Evolutionary conservation across 2,888 invertebrate species (phyloP), one percentile per base, ranked within the genome.

Genomic region (Eumacrocentrus americanus): DNA sequence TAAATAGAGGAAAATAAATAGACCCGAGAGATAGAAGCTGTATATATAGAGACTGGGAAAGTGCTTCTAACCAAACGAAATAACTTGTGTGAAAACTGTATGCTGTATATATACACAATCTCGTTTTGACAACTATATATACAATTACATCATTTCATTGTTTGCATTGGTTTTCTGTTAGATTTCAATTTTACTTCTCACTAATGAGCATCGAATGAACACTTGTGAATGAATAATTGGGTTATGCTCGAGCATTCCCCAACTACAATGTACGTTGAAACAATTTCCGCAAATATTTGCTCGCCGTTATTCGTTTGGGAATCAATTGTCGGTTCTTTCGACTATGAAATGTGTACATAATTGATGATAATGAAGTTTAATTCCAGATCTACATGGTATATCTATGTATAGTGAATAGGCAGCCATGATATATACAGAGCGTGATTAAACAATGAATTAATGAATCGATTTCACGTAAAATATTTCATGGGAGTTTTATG

Each of bases 381-480:
- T 35, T 12, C 3, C 2, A 4, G n/a, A 11, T 6, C n/a, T n/a
- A n/a, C n/a, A n/a, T n/a, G n/a, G n/a, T n/a, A n/a, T n/a, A n/a
- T n/a, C n/a, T n/a, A n/a, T 29, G 29, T 29, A n/a, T 29, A 9
- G 9, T 16, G 44, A 44, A 44, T 44, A 20, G 20, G 29, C 4
- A 9, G 29, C 29, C 9, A 29, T 29, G 9, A 29, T 29, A 29
- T 9, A 9, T 9, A 29, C 9, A 9, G 9, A 29, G 4, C 9
- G 5, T 6, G 9, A 29, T 4, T 9, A 29, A 29, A 29, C 29
- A 29, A 6, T 29, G 9, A 29, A 29, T 29, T 29, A 29, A 22
- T 14, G 22, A 20, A 25, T n/a, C 20, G 42, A 9, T 29, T 29
- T 75, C 75, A 75, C 75, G 29, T 76, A 75, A 75, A 76, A 54